Evolutionary conservation across 2,888 invertebrate genomes (phyloP).

Genomic region (Halocaridina rubra): DNA sequence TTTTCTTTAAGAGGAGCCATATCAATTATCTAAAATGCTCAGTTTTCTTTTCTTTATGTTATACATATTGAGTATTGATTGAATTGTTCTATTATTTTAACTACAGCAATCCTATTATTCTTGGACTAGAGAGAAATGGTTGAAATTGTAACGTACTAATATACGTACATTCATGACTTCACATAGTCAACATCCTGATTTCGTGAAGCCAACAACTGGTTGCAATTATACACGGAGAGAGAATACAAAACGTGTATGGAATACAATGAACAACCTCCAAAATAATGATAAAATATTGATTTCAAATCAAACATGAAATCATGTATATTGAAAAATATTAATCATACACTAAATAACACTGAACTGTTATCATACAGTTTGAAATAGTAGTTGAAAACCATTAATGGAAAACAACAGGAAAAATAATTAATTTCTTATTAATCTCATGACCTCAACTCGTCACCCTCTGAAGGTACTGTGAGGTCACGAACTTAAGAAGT

Average conservation of each 20-base stretch:
- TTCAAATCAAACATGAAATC: not conserved
- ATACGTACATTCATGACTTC: no score
- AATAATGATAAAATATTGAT: not conserved
- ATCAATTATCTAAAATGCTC: no score
- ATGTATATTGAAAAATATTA: not conserved
- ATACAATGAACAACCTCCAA: constrained; percentile 11
- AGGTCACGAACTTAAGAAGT: no score
- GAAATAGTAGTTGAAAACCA: not conserved
- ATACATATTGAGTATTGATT: no score
- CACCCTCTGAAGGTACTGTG: no score
- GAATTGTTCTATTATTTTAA: no score
- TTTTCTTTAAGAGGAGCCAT: no score
- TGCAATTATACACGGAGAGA: constrained; percentile 31
- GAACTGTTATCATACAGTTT: not conserved
- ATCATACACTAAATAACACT: not conserved
- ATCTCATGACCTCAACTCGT: not conserved
- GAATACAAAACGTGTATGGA: constrained; percentile 43
- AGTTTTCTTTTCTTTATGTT: no score
- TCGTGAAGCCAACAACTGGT: constrained; percentile 13
- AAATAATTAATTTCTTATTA: not conserved
- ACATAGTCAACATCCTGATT: not conserved
- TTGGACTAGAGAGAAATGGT: no score
- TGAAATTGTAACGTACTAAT: no score
- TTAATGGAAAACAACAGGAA: not conserved
- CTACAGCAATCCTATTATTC: no score